Evolutionary conservation across 2,888 invertebrate species (phyloP).

Genomic region (Xanthorhoe spadicearia): DNA sequence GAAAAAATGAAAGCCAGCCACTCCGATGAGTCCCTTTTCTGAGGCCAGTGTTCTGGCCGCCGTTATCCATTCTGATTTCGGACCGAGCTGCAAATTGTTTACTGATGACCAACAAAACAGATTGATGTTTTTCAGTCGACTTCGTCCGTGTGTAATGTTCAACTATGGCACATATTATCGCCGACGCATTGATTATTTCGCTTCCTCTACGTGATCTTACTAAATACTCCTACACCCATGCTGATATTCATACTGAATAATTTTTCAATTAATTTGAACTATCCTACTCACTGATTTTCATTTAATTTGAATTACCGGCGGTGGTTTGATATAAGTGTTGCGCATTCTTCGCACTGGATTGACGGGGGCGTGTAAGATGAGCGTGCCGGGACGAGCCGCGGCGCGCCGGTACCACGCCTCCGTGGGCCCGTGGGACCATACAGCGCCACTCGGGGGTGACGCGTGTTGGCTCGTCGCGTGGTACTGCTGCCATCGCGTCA

Average conservation of each 20-base stretch:
- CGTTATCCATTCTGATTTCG: conserved; percentile 69
- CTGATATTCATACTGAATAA: too few species aligned
- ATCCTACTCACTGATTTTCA: too few species aligned
- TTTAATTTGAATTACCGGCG: conserved; percentile 54
- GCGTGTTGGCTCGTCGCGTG: conserved; percentile 67
- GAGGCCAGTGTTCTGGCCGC: conserved; percentile 66
- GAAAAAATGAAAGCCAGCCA: conserved; percentile 76
- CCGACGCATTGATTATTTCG: too few species aligned
- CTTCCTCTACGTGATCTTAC: too few species aligned
- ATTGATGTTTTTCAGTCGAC: too few species aligned
- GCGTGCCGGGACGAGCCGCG: conserved; percentile 56
- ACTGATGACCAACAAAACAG: too few species aligned
- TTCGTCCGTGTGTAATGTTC: too few species aligned
- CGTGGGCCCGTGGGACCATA: conserved; percentile 67
- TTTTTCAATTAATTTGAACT: too few species aligned
- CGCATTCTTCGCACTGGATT: conserved; percentile 61
- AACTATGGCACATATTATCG: too few species aligned
- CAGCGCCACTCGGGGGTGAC: conserved; percentile 59
- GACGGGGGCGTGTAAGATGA: conserved; percentile 71
- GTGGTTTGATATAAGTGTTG: conserved; percentile 58
- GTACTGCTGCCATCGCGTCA: conserved; percentile 76
- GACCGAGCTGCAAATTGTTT: conserved; percentile 55
- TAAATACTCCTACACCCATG: too few species aligned
- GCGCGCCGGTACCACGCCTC: conserved; percentile 75
- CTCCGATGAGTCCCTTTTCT: conserved; percentile 67